phyloP scores from a whole-genome alignment of 2,113 vertebrate genomes.

The Oreocharis arfaki region DNA sequence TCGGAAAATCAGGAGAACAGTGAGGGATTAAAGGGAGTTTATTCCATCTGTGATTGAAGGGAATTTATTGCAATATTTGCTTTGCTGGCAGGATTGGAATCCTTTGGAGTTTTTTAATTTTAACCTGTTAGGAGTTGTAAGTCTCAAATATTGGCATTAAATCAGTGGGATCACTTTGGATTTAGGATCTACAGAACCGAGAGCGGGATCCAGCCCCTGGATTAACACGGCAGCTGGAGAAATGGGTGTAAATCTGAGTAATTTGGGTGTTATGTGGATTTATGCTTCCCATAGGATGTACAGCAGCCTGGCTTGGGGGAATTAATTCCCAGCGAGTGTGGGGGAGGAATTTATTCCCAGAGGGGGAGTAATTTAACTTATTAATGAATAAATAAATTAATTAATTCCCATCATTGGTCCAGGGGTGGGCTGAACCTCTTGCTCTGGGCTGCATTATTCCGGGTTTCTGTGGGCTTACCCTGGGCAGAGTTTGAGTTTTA shows the following conservation, averaged over 20 bases:
- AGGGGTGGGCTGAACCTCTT: background rate
- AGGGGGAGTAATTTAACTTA: background rate
- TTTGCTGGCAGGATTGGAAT: background rate
- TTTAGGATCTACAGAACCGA: accelerated
- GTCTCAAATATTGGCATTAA: accelerated
- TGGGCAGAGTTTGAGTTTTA: background rate
- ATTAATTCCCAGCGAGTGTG: accelerated
- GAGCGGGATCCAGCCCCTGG: background rate
- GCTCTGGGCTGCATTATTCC: background rate
- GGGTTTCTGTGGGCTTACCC: background rate
- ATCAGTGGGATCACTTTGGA: background rate
- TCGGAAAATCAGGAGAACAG: background rate
- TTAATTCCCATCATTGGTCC: background rate
- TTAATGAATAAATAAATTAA: too few species aligned
- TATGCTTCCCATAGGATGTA: background rate
- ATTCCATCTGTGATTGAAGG: background rate
- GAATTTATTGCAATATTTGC: background rate
- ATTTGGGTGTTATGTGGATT: background rate
- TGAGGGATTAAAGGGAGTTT: background rate
- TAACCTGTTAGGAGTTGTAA: accelerated
- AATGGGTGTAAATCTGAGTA: background rate
- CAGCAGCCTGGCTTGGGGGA: background rate
- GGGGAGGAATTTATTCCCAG: background rate
- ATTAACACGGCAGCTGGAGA: background rate
- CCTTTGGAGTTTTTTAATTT: background rate